Percentiles rank a stretch among this genome's conserved stretches.
Evolutionary conservation across 2,888 invertebrate genomes (phyloP).

Genomic region (Megalurothrips usitatus): DNA sequence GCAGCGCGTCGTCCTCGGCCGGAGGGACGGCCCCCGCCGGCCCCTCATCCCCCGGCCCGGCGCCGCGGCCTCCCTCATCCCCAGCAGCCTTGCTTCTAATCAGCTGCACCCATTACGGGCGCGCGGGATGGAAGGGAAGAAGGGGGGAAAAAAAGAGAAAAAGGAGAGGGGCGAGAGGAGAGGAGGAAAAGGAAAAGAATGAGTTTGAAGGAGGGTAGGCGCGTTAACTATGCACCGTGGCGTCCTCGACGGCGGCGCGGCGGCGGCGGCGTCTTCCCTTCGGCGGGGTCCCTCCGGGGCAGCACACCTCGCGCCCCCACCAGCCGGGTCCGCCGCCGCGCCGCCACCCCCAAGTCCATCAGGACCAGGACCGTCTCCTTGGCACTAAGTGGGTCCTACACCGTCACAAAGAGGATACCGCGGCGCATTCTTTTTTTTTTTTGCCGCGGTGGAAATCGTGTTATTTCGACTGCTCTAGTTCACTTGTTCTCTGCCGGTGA

Average conservation of each 20-base stretch:
- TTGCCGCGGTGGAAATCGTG: no score
- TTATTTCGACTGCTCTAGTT: no score
- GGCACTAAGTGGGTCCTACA: slow-evolving; percentile 12
- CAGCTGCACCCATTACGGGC: slow-evolving; percentile 14
- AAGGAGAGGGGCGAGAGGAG: neutral
- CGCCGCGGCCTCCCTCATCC: neutral
- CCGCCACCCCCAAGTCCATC: neutral
- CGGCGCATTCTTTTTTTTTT: no score
- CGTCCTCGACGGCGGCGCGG: neutral
- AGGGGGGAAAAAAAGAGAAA: no score
- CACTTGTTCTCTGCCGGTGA: no score
- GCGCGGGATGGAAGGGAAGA: neutral
- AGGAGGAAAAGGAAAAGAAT: neutral
- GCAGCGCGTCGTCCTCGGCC: no score
- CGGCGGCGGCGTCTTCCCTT: neutral
- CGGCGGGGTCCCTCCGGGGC: neutral
- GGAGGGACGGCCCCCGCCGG: neutral
- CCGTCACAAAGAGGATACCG: neutral
- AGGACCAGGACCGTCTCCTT: neutral
- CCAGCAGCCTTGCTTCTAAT: slow-evolving; percentile 4
- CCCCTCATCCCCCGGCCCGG: neutral
- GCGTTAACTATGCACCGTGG: slow-evolving; percentile 24
- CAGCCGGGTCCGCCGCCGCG: neutral
- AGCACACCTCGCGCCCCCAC: neutral
- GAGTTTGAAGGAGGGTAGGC: slow-evolving; percentile 8